A percentile compares a stretch with the other conserved stretches of the same genome.
Conservation (phyloP, 2,113 vertebrate species). For the Egretta garzetta region DNA sequence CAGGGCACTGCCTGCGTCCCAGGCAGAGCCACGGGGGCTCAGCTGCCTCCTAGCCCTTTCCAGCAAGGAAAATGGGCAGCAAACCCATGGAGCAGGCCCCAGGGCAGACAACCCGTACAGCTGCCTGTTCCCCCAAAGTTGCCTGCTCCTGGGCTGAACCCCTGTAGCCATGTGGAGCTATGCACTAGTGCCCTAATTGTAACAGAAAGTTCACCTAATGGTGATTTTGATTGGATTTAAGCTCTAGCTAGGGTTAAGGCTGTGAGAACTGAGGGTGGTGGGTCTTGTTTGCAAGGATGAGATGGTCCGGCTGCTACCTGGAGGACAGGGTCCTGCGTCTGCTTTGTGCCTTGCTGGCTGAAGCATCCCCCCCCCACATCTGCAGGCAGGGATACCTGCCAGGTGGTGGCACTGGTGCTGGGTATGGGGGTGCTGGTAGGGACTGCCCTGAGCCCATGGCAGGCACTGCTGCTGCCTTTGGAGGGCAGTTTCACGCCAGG, state of each 20-base stretch:
- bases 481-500: neutral
- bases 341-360: neutral
- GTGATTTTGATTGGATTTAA: neutral
- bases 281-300: neutral
- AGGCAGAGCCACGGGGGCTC: fast-evolving
- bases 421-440: neutral
- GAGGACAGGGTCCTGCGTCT: neutral
- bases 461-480: neutral
- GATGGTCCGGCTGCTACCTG: neutral
- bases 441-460: neutral
- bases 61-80: neutral
- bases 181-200: fast-evolving
- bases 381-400: neutral
- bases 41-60: neutral
- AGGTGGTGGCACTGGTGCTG: neutral
- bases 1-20: too few species aligned
- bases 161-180: fast-evolving
- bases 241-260: neutral
- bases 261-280: fast-evolving
- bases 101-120: fast-evolving
- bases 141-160: neutral
- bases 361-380: neutral
- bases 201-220: neutral
- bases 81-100: fast-evolving
- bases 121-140: fast-evolving